phyloP scores from a whole-genome alignment of 2,113 vertebrate genomes.

The Myiagra hebetior region DNA sequence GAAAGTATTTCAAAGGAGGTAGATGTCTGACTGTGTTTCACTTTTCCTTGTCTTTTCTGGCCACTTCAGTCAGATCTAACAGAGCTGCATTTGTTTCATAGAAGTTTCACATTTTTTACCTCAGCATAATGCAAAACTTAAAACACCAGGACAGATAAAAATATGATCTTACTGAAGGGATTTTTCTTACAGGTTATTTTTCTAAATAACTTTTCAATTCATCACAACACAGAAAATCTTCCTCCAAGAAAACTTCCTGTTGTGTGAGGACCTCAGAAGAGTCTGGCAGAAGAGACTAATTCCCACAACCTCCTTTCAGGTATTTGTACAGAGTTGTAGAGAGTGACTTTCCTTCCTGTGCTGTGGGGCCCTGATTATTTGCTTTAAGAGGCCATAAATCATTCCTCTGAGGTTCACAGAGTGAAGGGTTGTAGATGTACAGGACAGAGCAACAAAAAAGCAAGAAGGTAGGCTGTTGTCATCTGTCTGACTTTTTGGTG shows the following conservation, averaged over 20 bases:
- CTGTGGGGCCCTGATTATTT: background rate
- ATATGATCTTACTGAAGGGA: background rate
- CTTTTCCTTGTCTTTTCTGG: background rate
- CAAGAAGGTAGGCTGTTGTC: rapidly evolving
- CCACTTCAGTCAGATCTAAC: background rate
- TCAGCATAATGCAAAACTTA: background rate
- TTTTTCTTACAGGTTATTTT: background rate
- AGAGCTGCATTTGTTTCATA: background rate
- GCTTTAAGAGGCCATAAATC: background rate
- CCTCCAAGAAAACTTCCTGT: background rate
- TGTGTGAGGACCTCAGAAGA: background rate
- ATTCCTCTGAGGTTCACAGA: background rate
- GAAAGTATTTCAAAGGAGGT: background rate
- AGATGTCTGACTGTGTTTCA: background rate
- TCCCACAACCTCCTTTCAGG: background rate
- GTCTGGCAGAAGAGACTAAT: background rate
- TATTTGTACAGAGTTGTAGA: background rate
- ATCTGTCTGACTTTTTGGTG: background rate
- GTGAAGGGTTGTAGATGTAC: background rate
- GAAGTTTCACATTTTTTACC: background rate
- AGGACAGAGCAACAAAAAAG: background rate
- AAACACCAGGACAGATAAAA: background rate
- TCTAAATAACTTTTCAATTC: background rate
- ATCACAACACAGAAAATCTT: background rate
- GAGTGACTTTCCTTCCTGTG: background rate